Conservation (phyloP, 1,140 invertebrate genomes). For the Leptinotarsa undecemlineata region DNA sequence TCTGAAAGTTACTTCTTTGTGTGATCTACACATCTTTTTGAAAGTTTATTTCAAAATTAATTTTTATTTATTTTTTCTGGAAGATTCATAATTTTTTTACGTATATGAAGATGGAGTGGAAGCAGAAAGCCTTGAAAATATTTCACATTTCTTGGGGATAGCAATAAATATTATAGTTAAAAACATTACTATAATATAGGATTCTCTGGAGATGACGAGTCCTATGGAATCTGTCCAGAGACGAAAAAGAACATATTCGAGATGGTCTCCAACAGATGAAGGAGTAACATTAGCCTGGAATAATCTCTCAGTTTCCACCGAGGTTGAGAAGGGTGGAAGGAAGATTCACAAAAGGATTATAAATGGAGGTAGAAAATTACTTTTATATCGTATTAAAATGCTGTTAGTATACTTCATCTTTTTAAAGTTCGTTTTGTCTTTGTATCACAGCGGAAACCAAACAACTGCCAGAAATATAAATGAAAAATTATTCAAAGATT, state of each 20-base stretch:
- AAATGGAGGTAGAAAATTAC: slow-evolving; percentile 63
- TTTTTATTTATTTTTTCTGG: no score
- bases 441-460: not conserved
- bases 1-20: no score
- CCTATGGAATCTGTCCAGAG: not conserved
- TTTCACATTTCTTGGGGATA: no score
- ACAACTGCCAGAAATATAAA: not conserved
- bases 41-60: no score
- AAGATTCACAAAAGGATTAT: slow-evolving; percentile 67
- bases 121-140: no score
- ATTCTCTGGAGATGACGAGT: not conserved
- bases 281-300: slow-evolving; percentile 74
- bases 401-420: not conserved
- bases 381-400: slow-evolving; percentile 7
- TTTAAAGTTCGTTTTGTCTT: not conserved
- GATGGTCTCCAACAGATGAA: slow-evolving; percentile 60
- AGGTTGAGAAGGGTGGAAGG: slow-evolving; percentile 60
- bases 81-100: no score
- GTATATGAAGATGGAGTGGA: no score
- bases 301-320: slow-evolving; percentile 72
- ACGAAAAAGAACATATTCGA: slow-evolving; percentile 53
- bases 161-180: no score
- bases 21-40: no score
- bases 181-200: not conserved
- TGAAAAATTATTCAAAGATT: no score